Percentiles rank a stretch among this genome's conserved stretches.
phyloP scores from a whole-genome alignment of 2,888 invertebrate genomes.

The Calliphora vomitoria region DNA sequence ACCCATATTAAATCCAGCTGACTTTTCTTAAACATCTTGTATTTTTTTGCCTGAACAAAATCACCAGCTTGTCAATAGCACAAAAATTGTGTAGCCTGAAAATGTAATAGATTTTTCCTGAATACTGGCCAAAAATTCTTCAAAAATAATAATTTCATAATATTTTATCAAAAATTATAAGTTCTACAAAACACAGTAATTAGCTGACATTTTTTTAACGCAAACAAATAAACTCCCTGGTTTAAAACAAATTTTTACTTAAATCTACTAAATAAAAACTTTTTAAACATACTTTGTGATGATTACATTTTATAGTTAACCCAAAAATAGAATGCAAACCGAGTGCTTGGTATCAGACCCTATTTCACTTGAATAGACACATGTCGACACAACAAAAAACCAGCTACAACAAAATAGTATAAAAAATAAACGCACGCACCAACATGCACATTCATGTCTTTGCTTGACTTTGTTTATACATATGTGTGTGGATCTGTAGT shows the following conservation, averaged over 20 bases:
- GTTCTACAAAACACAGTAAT: neutral
- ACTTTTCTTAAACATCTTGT: too few species aligned
- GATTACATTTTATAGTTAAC: neutral
- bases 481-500: neutral
- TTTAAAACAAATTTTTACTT: neutral
- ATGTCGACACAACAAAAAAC: slow-evolving; percentile 2
- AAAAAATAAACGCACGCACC: slow-evolving; percentile 3
- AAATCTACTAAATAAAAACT: neutral
- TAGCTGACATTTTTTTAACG: neutral
- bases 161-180: too few species aligned
- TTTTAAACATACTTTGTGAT: neutral
- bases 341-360: neutral
- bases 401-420: neutral
- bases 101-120: too few species aligned
- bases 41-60: too few species aligned
- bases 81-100: too few species aligned
- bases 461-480: neutral
- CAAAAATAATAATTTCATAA: too few species aligned
- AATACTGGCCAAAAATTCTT: too few species aligned
- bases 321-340: neutral
- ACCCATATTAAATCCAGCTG: too few species aligned
- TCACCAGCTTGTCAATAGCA: too few species aligned
- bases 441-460: slow-evolving; percentile 27
- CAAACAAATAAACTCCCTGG: neutral
- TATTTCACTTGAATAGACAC: slow-evolving; percentile 31